A percentile compares a stretch with the other conserved stretches of the same genome.
Evolutionary conservation across 1,140 invertebrate species (phyloP).

Genomic region (Drosophila parvula): DNA sequence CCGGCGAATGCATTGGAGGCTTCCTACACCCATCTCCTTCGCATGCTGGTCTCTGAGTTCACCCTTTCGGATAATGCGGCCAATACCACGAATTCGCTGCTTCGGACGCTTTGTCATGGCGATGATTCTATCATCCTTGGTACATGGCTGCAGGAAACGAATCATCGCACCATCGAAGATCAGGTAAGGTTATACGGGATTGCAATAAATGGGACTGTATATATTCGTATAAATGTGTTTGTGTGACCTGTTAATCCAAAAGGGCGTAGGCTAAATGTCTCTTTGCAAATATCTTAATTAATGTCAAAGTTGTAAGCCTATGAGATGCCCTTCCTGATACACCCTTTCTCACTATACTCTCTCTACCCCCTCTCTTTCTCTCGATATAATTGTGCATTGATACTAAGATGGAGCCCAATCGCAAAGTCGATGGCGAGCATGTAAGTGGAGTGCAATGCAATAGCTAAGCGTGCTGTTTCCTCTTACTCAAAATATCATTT

Average conservation of each 20-base stretch:
- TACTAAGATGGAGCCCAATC: constrained; percentile 89
- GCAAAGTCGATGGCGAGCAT: constrained; percentile 89
- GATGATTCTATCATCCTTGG: constrained; percentile 95
- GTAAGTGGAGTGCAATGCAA: constrained; percentile 85
- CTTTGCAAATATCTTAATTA: too few species aligned
- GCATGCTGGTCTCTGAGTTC: constrained; percentile 98
- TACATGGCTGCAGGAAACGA: constrained; percentile 96
- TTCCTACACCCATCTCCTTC: constrained; percentile 93
- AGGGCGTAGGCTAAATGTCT: not conserved
- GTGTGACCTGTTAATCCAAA: not conserved
- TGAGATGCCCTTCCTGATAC: constrained; percentile 3
- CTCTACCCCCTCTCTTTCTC: constrained; percentile 30
- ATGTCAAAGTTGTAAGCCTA: not conserved
- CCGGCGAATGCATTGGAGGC: constrained; percentile 93
- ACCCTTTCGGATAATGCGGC: constrained; percentile 97
- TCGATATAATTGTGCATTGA: constrained; percentile 28
- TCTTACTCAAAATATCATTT: not conserved
- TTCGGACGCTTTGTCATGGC: constrained; percentile 94
- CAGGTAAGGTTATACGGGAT: constrained; percentile 87
- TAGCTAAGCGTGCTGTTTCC: not conserved
- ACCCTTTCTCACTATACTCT: constrained; percentile 34
- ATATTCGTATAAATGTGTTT: constrained; percentile 13
- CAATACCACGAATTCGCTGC: constrained; percentile 96
- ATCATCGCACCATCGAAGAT: constrained; percentile 98
- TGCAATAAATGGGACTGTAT: not conserved